Evolutionary conservation across 2,888 invertebrate genomes (phyloP).

Genomic region (Tenthredo amoena): DNA sequence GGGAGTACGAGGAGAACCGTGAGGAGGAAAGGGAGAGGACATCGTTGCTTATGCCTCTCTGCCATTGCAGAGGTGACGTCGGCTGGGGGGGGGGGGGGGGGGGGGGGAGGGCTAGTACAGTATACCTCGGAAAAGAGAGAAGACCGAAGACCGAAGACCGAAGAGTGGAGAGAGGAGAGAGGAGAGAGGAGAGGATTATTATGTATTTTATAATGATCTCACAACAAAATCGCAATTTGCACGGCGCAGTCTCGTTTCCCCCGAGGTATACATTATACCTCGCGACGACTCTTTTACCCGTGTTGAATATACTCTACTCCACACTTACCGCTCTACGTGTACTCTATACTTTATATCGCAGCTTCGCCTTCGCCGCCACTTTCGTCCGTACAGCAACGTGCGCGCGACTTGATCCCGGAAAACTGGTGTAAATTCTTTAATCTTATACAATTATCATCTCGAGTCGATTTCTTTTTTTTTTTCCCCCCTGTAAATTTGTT

Average conservation of each 20-base stretch:
- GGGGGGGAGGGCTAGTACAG: background rate
- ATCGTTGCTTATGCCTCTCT: constrained; percentile 35
- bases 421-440: too few species aligned
- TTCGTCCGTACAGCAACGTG: background rate
- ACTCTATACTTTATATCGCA: background rate
- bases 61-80: constrained; percentile 53
- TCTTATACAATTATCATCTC: too few species aligned
- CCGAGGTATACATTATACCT: constrained; percentile 47
- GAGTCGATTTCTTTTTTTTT: too few species aligned
- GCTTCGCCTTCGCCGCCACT: background rate
- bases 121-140: background rate
- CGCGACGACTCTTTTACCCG: constrained; percentile 17
- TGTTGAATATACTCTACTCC: background rate
- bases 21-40: constrained; percentile 59
- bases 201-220: constrained; percentile 77
- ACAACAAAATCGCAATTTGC: constrained; percentile 76
- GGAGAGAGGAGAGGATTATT: constrained; percentile 65
- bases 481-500: too few species aligned
- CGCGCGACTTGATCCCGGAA: too few species aligned
- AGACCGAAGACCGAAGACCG: background rate
- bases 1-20: constrained; percentile 60
- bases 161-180: background rate
- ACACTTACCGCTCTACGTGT: background rate
- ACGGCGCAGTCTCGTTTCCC: constrained; percentile 67
- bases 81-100: too few species aligned